Evolutionary conservation across 2,113 vertebrate species (phyloP), one percentile per base, ranked within the genome.

Genomic region (Scomber japonicus): DNA sequence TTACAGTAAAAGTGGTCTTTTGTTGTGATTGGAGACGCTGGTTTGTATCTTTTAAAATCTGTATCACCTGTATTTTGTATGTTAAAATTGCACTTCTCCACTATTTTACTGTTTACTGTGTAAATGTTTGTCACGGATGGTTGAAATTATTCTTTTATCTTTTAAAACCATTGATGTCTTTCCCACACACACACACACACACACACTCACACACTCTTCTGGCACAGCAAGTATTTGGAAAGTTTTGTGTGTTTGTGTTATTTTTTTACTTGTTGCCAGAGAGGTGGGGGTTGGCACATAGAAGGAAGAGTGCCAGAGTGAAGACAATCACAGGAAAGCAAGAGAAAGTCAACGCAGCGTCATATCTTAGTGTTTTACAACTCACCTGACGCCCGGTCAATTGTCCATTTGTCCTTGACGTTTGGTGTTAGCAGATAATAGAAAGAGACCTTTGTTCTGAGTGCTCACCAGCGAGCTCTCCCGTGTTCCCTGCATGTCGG

Each of bases 311-410:
- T 50, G 62, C 51, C 68, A 67, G 53, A 51, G 49, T 62, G 13
- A 2, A 50, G 49, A 90, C 88, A 87, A 87, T 87, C 5, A 9
- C 79, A 85, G 80, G 85, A 85, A 85, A 46, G 46, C 61, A 2
- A 6, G 11, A 14, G 0, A 75, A 56, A 53, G 19, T 63, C 56
- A 45, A 15, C 1, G 1, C 7, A 0, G 15, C 5, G 0, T 57
- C 1, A 0, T 60, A 51, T 14, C 24, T 54, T 15, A 15, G 17
- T 13, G 4, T 77, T 83, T 87, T 74, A 71, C 57, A 2, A 68
- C 79, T 78, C 75, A 71, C 21, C 64, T 61, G 60, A 61, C 30
- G 13, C 74, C 4, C 0, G 1, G 3, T 24, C 9, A 66, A 40
- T 31, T 2, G 30, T 66, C 53, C 53, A n/a, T 17, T 14, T 56